These are phyloP conservation scores for Medauroidea extradentata DNA, from an alignment of 1,140 invertebrate genomes.

Conservation along the genomic window DNA sequence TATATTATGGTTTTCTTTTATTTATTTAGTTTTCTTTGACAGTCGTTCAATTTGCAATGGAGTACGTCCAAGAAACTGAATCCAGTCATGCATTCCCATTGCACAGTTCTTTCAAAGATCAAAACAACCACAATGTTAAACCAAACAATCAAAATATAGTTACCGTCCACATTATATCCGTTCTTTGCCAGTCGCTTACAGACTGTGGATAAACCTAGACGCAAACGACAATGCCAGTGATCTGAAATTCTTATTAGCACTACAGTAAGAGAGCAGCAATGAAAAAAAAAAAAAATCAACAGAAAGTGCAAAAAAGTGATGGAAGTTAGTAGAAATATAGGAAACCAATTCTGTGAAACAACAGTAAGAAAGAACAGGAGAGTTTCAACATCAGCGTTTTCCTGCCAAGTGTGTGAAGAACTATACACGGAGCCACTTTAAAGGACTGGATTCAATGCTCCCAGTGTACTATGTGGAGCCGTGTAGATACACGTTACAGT, in stretches of 20 bases:
- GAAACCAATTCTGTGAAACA: too few relatives aligned
- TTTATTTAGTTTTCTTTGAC: too few relatives aligned
- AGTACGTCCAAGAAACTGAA: too few relatives aligned
- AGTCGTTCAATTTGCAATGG: too few relatives aligned
- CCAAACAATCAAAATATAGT: neutral
- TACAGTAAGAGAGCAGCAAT: neutral
- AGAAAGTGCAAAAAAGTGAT: neutral
- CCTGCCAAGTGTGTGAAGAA: too few relatives aligned
- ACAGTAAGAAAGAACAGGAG: too few relatives aligned
- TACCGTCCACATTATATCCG: neutral
- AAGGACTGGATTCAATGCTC: slow-evolving; percentile 15
- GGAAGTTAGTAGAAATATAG: neutral
- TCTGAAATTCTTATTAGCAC: neutral
- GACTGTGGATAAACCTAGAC: neutral
- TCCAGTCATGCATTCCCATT: too few relatives aligned
- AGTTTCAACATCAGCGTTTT: too few relatives aligned
- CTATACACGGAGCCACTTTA: neutral
- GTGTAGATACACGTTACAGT: slow-evolving; percentile 4
- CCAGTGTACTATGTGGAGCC: slow-evolving; percentile 8
- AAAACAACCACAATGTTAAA: too few relatives aligned
- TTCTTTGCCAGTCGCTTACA: neutral
- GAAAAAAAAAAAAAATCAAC: neutral
- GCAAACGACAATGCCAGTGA: neutral
- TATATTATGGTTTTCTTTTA: too few relatives aligned
- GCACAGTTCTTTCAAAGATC: too few relatives aligned